phyloP scores from a whole-genome alignment of 2,113 vertebrate species.

The Microtus pennsylvanicus region DNA sequence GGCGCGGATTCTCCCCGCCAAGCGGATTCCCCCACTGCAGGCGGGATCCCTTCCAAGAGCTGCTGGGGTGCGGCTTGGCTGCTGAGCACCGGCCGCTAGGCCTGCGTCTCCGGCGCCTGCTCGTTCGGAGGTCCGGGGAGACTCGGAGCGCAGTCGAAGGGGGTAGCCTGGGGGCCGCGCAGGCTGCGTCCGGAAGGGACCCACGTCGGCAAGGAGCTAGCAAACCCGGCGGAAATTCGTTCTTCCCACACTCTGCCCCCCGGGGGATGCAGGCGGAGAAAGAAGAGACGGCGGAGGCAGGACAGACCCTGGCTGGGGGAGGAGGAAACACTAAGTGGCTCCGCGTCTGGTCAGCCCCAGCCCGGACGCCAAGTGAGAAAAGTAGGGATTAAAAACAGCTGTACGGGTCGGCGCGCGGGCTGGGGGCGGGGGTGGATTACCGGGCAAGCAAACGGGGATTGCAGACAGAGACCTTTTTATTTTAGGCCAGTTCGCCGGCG shows the following conservation, averaged over 20 bases:
- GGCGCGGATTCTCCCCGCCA: conserved; percentile 72
- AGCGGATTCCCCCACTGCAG: conserved; percentile 79
- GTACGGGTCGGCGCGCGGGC: conserved; percentile 70
- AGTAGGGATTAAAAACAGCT: conserved; percentile 85
- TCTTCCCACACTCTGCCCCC: conserved; percentile 89
- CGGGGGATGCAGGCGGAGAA: conserved; percentile 84
- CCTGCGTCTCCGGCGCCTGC: conserved; percentile 40
- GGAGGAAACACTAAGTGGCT: conserved; percentile 80
- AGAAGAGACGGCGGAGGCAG: conserved; percentile 84
- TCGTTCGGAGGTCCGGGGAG: not conserved
- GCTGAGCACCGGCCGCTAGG: conserved; percentile 7
- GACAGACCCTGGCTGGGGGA: conserved; percentile 76
- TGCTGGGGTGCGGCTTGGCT: conserved; percentile 73
- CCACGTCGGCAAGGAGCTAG: conserved; percentile 69
- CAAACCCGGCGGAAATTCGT: conserved; percentile 87
- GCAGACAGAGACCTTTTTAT: conserved; percentile 80
- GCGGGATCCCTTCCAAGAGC: conserved; percentile 75
- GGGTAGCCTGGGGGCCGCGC: conserved; percentile 61
- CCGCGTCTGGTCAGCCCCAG: conserved; percentile 77
- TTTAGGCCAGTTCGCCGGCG: conserved; percentile 52
- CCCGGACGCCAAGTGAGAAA: conserved; percentile 85
- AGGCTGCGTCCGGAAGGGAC: conserved; percentile 76
- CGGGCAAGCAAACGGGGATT: conserved; percentile 69
- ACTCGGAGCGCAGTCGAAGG: not conserved
- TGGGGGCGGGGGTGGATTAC: conserved; percentile 78